phyloP scores from a whole-genome alignment of 2,113 vertebrate genomes.

The Pseudois nayaur region DNA sequence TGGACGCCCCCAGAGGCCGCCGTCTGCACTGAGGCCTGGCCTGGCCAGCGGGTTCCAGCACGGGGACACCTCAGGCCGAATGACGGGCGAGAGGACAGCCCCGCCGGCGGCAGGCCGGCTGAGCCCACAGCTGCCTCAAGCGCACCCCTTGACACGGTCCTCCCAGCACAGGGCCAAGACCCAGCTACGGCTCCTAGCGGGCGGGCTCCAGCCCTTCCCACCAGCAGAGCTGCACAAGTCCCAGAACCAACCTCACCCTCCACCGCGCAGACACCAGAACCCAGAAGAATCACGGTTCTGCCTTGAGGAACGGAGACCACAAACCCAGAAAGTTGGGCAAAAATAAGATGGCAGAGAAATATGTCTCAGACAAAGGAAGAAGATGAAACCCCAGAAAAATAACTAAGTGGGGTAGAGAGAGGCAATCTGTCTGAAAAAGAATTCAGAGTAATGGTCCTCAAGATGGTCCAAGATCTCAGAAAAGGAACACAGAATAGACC shows the following conservation, averaged over 20 bases:
- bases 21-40: neutral
- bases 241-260: neutral
- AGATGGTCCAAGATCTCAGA: neutral
- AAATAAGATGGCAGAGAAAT: neutral
- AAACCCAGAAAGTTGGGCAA: neutral
- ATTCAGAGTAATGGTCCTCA: neutral
- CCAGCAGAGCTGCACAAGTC: neutral
- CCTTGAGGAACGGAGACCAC: neutral
- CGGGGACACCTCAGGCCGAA: neutral
- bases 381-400: neutral
- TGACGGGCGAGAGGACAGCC: neutral
- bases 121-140: neutral
- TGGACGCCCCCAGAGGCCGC: neutral
- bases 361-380: neutral
- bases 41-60: accelerated
- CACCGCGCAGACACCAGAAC: accelerated
- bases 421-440: neutral
- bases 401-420: neutral
- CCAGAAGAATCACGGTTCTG: accelerated
- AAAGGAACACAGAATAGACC: neutral
- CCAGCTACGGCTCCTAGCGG: accelerated
- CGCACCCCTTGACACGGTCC: neutral
- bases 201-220: neutral
- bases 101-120: neutral
- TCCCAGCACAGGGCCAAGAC: neutral